Percentiles rank a stretch among this genome's conserved stretches.
Conservation (phyloP, 23 tunicate genomes). For the Ciona savignyi region DNA sequence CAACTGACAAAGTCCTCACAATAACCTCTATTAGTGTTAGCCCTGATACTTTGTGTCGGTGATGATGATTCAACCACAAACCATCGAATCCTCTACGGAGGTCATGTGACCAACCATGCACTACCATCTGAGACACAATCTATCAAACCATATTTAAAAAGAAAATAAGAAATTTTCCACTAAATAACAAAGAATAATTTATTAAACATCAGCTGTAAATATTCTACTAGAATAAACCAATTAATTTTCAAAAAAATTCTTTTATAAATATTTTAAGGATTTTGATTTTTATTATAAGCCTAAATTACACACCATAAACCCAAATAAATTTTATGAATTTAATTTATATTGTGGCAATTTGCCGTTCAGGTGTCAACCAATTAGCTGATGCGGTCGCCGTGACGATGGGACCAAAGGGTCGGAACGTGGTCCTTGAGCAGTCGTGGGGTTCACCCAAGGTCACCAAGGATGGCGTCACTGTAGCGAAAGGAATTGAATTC, state of each 20-base stretch:
- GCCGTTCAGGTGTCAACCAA: constrained; percentile 69
- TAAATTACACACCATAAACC: too few relatives aligned
- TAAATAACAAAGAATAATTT: too few relatives aligned
- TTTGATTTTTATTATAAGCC: constrained; percentile 71
- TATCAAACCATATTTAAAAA: too few relatives aligned
- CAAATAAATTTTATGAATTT: too few relatives aligned
- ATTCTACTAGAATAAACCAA: constrained; percentile 88
- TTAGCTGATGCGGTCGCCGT: constrained; percentile 96
- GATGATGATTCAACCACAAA: constrained; percentile 10
- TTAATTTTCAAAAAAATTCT: constrained; percentile 87
- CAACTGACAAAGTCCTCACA: too few relatives aligned
- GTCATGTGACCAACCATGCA: constrained; percentile 38
- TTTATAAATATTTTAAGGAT: constrained; percentile 70
- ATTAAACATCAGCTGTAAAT: constrained; percentile 86
- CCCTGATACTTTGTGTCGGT: background rate
- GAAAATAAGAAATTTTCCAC: too few relatives aligned
- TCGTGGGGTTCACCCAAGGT: constrained; percentile 94
- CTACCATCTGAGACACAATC: constrained; percentile 64
- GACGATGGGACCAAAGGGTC: constrained; percentile 96
- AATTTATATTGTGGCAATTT: too few relatives aligned
- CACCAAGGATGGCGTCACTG: constrained; percentile 96
- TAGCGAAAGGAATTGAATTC: constrained; percentile 89
- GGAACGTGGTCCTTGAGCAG: constrained; percentile 85
- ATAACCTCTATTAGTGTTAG: too few relatives aligned
- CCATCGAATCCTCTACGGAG: constrained; percentile 1